These are phyloP conservation scores for Neolamprologus falcicula DNA, from an alignment of 2,113 vertebrate species.

Conservation along the genomic window DNA sequence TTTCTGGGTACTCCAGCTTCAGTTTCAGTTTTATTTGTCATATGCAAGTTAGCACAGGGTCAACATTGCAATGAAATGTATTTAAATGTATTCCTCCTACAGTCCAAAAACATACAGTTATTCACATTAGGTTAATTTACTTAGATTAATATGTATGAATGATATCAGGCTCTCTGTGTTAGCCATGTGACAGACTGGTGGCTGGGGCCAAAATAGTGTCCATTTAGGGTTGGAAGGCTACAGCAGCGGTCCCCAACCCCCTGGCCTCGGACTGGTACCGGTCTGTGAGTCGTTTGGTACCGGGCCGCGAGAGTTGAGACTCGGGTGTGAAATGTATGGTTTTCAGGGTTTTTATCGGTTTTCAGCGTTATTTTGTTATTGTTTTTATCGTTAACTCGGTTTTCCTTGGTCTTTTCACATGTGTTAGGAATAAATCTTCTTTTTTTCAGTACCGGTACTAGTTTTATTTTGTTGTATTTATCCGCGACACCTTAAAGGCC, in stretches of 20 bases:
- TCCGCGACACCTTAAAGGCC: no score
- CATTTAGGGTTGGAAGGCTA: neutral
- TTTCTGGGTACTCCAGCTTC: neutral
- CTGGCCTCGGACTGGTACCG: no score
- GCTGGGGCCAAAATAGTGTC: neutral
- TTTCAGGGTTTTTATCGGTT: no score
- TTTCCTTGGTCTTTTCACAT: fast-evolving
- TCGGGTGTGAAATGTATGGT: no score
- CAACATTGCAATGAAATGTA: neutral
- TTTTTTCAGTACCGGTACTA: no score
- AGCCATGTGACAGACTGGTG: neutral
- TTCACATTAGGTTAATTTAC: neutral
- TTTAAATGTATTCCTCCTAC: neutral
- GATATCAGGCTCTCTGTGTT: neutral
- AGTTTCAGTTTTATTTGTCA: neutral
- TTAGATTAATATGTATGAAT: neutral
- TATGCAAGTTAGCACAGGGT: neutral
- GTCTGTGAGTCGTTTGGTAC: no score
- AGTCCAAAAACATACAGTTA: no score
- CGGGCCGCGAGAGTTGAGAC: no score
- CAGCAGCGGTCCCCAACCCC: neutral
- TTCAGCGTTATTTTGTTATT: no score
- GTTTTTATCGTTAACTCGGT: no score
- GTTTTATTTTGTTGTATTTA: no score
- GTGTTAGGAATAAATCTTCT: no score